Conservation (phyloP, 2,888 invertebrate species). For the Dascillus cervinus region DNA sequence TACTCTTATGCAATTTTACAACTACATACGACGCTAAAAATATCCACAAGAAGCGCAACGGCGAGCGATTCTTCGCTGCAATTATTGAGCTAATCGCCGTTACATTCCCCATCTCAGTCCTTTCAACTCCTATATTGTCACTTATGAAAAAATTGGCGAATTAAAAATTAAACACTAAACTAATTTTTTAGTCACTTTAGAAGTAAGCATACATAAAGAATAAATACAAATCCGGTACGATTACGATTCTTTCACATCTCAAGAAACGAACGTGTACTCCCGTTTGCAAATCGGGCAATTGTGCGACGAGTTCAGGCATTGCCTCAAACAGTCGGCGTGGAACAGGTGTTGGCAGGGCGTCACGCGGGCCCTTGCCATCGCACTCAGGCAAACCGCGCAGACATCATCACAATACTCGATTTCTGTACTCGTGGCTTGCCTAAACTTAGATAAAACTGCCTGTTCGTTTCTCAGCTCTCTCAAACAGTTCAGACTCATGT, state of each 20-base stretch:
- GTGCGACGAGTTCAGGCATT: conserved; percentile 62
- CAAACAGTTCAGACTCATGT: conserved; percentile 51
- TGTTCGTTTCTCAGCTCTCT: conserved; percentile 52
- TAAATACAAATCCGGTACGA: too few species aligned
- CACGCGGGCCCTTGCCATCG: conserved; percentile 63
- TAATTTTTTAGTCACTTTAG: too few species aligned
- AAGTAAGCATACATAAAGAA: too few species aligned
- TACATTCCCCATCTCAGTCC: too few species aligned
- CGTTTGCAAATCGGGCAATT: conserved; percentile 71
- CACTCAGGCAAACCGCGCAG: conserved; percentile 67
- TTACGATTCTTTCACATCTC: background rate
- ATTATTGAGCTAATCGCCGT: too few species aligned
- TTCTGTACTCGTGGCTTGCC: conserved; percentile 58
- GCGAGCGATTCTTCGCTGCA: too few species aligned
- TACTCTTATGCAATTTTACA: too few species aligned
- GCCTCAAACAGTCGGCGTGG: conserved; percentile 68
- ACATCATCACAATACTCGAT: conserved; percentile 65
- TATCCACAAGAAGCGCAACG: too few species aligned
- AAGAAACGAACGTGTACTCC: conserved; percentile 42
- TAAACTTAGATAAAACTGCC: conserved; percentile 53
- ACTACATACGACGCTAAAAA: too few species aligned
- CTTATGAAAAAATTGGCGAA: too few species aligned
- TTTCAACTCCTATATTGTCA: too few species aligned
- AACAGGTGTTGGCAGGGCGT: conserved; percentile 76
- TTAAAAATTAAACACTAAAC: too few species aligned